Conservation (phyloP, 2,113 vertebrate species). For the Menura novaehollandiae region DNA sequence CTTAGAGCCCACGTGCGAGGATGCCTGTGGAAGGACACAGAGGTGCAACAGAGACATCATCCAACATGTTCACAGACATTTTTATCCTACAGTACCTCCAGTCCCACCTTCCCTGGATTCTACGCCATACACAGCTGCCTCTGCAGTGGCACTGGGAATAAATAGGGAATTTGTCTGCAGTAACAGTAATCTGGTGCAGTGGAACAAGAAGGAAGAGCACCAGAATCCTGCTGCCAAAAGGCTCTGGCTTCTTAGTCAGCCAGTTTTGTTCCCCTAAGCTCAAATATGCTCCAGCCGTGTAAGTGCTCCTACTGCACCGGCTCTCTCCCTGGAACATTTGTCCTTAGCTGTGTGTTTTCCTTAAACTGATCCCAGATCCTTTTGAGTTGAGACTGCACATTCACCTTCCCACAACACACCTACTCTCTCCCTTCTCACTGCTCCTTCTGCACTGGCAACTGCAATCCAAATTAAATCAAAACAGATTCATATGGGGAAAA, state of each 20-base stretch:
- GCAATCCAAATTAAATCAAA: not conserved
- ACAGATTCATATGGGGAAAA: not conserved
- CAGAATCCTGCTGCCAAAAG: not conserved
- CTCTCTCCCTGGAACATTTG: not conserved
- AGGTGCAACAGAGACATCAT: fast-evolving
- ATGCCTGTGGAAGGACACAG: fast-evolving
- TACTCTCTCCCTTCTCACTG: not conserved
- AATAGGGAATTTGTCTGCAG: not conserved
- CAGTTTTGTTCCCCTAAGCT: not conserved
- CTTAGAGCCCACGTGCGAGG: not conserved
- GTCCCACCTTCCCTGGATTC: not conserved
- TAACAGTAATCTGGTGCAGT: not conserved
- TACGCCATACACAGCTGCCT: not conserved
- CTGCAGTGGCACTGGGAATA: not conserved
- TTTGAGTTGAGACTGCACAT: not conserved
- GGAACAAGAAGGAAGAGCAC: not conserved
- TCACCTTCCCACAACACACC: not conserved
- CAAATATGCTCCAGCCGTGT: not conserved
- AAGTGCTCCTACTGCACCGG: not conserved
- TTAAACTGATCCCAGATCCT: not conserved
- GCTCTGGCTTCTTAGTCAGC: not conserved
- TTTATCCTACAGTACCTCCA: not conserved
- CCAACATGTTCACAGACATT: fast-evolving
- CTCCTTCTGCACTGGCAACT: not conserved
- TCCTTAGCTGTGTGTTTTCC: not conserved